Conservation (phyloP, 2,113 vertebrate genomes). For the Dolichallabes microphthalmus region DNA sequence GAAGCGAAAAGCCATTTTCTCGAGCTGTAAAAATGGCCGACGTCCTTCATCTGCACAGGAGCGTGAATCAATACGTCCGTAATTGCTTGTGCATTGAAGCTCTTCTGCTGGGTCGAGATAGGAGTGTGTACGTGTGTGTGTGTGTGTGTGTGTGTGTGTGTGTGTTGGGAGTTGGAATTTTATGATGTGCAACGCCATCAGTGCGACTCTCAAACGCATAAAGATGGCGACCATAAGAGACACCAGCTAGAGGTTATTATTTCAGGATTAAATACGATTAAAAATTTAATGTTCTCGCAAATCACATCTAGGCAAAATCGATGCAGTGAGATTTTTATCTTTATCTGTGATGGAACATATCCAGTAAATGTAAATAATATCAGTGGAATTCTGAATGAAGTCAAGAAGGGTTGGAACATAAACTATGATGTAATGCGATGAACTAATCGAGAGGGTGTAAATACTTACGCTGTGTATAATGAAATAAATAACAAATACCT, state of each 20-base stretch:
- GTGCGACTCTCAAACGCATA: background rate
- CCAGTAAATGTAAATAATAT: background rate
- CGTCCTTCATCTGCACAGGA: conserved; percentile 2
- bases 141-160: background rate
- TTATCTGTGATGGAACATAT: background rate
- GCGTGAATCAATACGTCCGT: background rate
- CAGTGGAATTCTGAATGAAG: background rate
- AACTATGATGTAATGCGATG: background rate
- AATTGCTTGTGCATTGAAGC: conserved; percentile 5
- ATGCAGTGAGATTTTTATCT: background rate
- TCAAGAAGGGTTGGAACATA: background rate
- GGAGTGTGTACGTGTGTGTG: background rate
- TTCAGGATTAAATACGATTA: background rate
- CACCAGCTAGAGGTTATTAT: background rate
- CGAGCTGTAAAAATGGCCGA: background rate
- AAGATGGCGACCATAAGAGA: background rate
- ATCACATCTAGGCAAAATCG: background rate
- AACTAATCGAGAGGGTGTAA: background rate
- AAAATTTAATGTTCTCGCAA: background rate
- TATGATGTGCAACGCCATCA: background rate
- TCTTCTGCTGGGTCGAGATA: conserved; percentile 10
- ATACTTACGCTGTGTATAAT: background rate
- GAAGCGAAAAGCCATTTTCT: conserved; percentile 12
- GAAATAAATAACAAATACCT: background rate
- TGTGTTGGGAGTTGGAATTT: background rate